Percentiles rank a stretch among this genome's conserved stretches.
Evolutionary conservation across 2,113 vertebrate genomes (phyloP).

Genomic region (Hydrochoerus hydrochaeris): DNA sequence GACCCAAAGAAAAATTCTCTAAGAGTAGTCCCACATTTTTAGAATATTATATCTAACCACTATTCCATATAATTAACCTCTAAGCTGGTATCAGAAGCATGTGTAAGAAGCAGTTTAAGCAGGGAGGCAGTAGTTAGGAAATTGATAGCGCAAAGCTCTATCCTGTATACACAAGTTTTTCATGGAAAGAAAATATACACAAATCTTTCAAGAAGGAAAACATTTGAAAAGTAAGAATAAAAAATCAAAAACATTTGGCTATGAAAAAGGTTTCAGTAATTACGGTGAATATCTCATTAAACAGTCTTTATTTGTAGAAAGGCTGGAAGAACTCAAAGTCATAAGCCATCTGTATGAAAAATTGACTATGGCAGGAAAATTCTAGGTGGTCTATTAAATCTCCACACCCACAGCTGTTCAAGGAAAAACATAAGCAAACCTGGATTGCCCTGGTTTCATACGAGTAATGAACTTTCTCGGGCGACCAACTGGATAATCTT

Average conservation of each 20-base stretch:
- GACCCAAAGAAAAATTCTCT: background rate
- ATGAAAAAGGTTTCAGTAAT: slow-evolving; percentile 56
- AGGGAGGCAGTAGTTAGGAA: background rate
- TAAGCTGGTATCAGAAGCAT: background rate
- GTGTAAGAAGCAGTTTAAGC: background rate
- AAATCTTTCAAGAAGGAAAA: slow-evolving; percentile 46
- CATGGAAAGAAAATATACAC: background rate
- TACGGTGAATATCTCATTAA: slow-evolving; percentile 69
- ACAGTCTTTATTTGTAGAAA: slow-evolving; percentile 57
- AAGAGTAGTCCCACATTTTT: background rate
- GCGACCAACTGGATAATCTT: background rate
- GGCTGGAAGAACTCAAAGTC: slow-evolving; percentile 50
- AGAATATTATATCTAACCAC: background rate
- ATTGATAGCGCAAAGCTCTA: slow-evolving; percentile 22
- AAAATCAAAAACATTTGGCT: slow-evolving; percentile 42
- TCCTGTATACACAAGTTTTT: background rate
- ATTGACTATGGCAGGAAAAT: slow-evolving; percentile 73
- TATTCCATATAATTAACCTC: slow-evolving; percentile 13
- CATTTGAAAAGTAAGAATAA: slow-evolving; percentile 65
- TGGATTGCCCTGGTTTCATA: background rate
- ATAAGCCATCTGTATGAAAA: slow-evolving; percentile 66
- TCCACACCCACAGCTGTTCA: slow-evolving; percentile 47
- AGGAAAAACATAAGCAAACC: slow-evolving; percentile 36
- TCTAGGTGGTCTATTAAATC: slow-evolving; percentile 68
- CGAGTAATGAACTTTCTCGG: background rate